A percentile compares a stretch with the other conserved stretches of the same genome.
Evolutionary conservation across 2,797 vertebrate genomes (phyloP).

Genomic region (Tenualosa ilisha): DNA sequence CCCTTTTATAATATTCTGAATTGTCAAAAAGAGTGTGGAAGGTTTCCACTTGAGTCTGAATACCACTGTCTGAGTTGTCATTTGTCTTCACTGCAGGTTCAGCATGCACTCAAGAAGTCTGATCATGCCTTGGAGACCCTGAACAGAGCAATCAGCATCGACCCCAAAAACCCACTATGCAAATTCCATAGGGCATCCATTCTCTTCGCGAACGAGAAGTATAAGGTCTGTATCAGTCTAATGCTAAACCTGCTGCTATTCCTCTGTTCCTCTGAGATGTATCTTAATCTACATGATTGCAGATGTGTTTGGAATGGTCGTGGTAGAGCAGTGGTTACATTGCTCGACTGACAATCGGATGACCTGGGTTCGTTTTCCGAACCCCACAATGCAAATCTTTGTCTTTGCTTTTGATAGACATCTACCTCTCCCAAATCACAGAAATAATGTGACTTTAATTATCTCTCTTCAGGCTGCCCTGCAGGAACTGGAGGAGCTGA

Average conservation of each 20-base stretch:
- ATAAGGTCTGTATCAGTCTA: constrained; percentile 79
- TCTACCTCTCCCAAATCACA: neutral
- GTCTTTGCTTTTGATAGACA: no score
- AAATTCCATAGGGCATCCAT: constrained; percentile 98
- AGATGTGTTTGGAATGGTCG: neutral
- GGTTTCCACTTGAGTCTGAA: neutral
- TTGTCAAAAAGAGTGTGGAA: neutral
- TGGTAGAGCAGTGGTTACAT: no score
- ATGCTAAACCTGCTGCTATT: neutral
- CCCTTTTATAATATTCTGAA: no score
- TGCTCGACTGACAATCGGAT: no score
- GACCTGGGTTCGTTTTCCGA: no score
- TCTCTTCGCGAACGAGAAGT: constrained; percentile 97
- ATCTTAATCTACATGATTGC: neutral
- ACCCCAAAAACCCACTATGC: constrained; percentile 98
- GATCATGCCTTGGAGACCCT: constrained; percentile 95
- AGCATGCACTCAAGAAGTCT: constrained; percentile 95
- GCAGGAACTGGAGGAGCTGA: constrained; percentile 97
- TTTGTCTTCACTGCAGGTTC: constrained; percentile 76
- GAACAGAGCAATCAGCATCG: constrained; percentile 93
- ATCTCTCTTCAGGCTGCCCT: constrained; percentile 83
- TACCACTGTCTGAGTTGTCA: neutral
- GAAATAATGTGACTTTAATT: neutral
- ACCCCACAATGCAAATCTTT: no score
- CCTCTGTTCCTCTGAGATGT: neutral